Evolutionary conservation across 1,140 invertebrate species (phyloP), one percentile per base, ranked within the genome.

Genomic region (Leguminivora glycinivorella): DNA sequence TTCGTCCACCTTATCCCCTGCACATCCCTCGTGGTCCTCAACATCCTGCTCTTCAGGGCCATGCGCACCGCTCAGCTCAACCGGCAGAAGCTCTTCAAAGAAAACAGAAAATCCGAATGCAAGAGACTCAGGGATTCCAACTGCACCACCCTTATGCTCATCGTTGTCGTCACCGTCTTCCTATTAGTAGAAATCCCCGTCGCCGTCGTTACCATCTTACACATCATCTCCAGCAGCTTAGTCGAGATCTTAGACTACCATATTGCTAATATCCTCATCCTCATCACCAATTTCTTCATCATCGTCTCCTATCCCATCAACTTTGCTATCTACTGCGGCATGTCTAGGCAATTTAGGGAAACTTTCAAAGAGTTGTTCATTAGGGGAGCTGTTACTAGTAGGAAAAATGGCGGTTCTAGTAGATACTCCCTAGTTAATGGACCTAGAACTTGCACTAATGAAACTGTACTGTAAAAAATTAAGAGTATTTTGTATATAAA

Each of bases 241-340:
- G 91, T 93, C 0, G 94, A 95, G 74, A 94, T 97, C 74, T 86
- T 97, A 0, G 94, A 97, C 84, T 97, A 97, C 77, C 87, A 94
- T 67, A 93, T 97, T 47, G 95, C 96, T 14, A 97, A 97, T 84
- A 94, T 96, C 7, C 94, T 97, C 71, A 96, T 98, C 56, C 90
- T 98, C 19, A 94, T 98, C 76, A 97, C 96, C 0, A 98, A 98
- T 92, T 97, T 98, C 90, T 96, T 97, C 86, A 97, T 99, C 73
- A 96, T 97, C 56, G 93, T 98, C 6, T 97, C 96, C 19, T 98
- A 98, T 88, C 97, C 97, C 0, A 95, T 98, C 69, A 98, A 98
- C 89, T 99, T 99, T 82, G 97, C 97, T 68, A 98, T 99, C 72
- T 99, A 99, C 85, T 98, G 97, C 85, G 97, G 97, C 4, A 98